A percentile compares a stretch with the other conserved stretches of the same genome.
Evolutionary conservation across 2,113 vertebrate genomes (phyloP).

Genomic region (Callionymus lyra): DNA sequence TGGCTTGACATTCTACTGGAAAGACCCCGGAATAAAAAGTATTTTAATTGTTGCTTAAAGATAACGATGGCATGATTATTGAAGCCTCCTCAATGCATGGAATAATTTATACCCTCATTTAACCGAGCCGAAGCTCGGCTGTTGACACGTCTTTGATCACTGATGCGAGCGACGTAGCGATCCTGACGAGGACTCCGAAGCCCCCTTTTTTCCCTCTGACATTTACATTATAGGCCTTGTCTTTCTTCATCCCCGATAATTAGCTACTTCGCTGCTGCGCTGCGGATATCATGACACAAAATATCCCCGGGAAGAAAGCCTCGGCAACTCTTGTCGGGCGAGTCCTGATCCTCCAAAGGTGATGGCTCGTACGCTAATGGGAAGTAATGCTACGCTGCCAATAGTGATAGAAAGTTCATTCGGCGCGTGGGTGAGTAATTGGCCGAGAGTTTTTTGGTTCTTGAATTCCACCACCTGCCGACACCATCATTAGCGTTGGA

Average conservation of each 20-base stretch:
- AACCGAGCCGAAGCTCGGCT: conserved; percentile 13
- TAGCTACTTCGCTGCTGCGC: conserved; percentile 26
- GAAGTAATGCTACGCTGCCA: conserved; percentile 15
- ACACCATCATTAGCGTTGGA: conserved; percentile 19
- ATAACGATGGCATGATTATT: conserved; percentile 34
- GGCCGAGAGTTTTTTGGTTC: conserved; percentile 51
- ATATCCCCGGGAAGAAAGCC: conserved; percentile 11
- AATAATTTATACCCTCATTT: conserved; percentile 37
- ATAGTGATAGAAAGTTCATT: conserved; percentile 4
- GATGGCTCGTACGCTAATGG: conserved; percentile 19
- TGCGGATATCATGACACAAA: conserved; percentile 14
- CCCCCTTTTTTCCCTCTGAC: conserved; percentile 35
- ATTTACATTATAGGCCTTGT: conserved; percentile 41
- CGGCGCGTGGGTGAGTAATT: conserved; percentile 9
- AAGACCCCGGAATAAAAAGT: too few relatives aligned
- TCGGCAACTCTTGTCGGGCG: background rate
- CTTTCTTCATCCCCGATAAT: conserved; percentile 41
- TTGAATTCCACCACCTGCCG: conserved; percentile 31
- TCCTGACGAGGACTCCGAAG: conserved; percentile 30
- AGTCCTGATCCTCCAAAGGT: conserved; percentile 1
- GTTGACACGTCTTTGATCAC: conserved; percentile 41
- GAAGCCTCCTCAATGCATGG: conserved; percentile 16
- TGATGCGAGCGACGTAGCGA: conserved; percentile 39
- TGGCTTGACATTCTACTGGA: too few relatives aligned
- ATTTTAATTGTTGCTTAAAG: background rate